Conservation (phyloP, 2,888 invertebrate genomes). For the Coenonympha glycerion region DNA sequence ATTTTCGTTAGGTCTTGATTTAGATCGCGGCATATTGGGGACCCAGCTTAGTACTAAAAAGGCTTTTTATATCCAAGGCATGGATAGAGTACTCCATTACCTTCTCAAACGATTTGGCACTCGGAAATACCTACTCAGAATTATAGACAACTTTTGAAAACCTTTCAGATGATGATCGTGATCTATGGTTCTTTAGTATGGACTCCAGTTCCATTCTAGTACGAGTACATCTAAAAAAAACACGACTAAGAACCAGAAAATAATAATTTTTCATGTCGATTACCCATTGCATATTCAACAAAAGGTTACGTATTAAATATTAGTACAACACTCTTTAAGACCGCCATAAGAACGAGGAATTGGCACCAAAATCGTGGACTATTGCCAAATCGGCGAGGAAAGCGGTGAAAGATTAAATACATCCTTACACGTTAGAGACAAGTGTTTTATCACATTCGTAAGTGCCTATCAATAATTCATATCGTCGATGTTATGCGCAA, state of each 20-base stretch:
- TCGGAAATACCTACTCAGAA: no score
- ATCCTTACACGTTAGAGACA: conserved; percentile 59
- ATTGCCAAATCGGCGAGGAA: conserved; percentile 38
- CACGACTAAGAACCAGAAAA: no score
- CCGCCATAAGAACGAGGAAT: conserved; percentile 25
- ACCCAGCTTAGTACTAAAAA: no score
- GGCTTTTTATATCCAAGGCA: neutral
- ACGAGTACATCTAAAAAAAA: no score
- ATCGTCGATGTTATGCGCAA: conserved; percentile 63
- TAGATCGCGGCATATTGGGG: no score
- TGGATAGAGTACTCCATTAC: neutral
- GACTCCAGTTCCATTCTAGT: no score
- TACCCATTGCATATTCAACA: neutral
- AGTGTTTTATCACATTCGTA: conserved; percentile 69
- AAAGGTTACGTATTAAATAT: conserved; percentile 11
- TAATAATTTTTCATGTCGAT: neutral
- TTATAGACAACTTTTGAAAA: no score
- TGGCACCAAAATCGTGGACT: conserved; percentile 31
- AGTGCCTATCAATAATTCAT: conserved; percentile 71
- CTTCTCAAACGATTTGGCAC: no score
- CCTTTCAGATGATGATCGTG: no score
- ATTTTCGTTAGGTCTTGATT: no score
- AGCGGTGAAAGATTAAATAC: conserved; percentile 48
- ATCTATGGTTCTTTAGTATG: no score
- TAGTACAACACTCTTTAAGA: conserved; percentile 20